A percentile compares a stretch with the other conserved stretches of the same genome.
Conservation (phyloP, 2,797 vertebrate species). For the Cuculus canorus region DNA sequence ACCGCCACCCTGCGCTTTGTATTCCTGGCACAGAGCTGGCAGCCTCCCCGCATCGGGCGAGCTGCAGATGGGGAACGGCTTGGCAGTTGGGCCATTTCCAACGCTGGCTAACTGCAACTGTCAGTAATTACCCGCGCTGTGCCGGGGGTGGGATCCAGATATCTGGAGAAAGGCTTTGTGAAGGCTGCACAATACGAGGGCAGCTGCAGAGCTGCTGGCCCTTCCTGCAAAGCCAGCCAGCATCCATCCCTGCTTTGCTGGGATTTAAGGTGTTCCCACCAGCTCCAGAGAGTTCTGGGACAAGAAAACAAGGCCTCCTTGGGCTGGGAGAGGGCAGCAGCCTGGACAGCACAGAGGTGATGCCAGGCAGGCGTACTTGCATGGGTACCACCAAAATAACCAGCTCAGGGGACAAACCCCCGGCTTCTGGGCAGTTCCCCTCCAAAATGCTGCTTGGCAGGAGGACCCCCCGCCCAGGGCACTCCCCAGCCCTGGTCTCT, state of each 20-base stretch:
- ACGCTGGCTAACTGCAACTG: conserved; percentile 21
- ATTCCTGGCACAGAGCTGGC: conserved; percentile 53
- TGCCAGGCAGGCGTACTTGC: not conserved
- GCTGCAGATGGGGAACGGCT: conserved; percentile 70
- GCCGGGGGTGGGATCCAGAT: conserved; percentile 53
- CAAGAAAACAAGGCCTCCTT: fast-evolving
- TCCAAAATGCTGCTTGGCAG: fast-evolving
- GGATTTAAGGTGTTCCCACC: not conserved
- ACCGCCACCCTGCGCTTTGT: not conserved
- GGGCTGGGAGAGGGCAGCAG: not conserved
- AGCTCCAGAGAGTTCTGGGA: not conserved
- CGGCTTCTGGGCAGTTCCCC: not conserved
- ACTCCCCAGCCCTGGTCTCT: not conserved
- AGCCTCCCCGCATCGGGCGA: not conserved
- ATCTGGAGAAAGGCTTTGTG: conserved; percentile 63
- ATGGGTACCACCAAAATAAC: not conserved
- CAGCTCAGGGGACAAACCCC: not conserved
- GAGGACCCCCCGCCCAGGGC: not conserved
- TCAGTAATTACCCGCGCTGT: conserved; percentile 38
- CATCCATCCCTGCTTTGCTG: not conserved
- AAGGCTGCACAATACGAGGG: conserved; percentile 59
- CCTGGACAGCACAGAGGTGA: not conserved
- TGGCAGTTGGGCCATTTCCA: conserved; percentile 58
- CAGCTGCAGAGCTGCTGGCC: conserved; percentile 57
- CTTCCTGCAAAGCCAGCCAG: not conserved